These are phyloP conservation scores for Petroica traversi DNA, from an alignment of 2,113 vertebrate species.

Conservation along the genomic window DNA sequence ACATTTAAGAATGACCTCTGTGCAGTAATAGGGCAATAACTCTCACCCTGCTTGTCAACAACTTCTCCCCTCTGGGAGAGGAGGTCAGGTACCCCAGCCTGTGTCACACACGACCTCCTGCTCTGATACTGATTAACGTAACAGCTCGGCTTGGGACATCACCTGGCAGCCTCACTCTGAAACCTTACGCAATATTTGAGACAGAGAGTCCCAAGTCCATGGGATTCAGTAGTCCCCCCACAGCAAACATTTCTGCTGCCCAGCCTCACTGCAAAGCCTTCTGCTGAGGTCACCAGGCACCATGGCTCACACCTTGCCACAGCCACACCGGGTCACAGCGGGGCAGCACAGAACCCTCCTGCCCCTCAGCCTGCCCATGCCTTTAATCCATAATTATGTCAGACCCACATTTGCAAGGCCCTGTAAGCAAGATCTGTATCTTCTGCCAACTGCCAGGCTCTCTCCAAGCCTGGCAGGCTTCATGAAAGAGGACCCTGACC, in stretches of 20 bases:
- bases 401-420: background rate
- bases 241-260: constrained; percentile 6
- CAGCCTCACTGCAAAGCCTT: background rate
- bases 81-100: background rate
- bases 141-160: background rate
- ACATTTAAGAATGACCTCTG: background rate
- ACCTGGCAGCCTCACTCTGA: constrained; percentile 4
- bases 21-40: background rate
- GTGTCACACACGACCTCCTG: background rate
- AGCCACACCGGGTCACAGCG: background rate
- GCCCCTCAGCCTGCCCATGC: background rate
- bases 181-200: background rate
- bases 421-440: background rate
- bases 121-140: background rate
- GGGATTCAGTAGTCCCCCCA: background rate
- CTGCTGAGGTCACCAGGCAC: background rate
- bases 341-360: background rate
- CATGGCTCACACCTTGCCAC: fast-evolving
- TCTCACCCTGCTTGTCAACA: background rate
- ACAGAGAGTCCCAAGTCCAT: constrained; percentile 39
- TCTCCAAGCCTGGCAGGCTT: background rate
- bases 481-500: background rate
- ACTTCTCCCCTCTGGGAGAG: background rate
- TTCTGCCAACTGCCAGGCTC: background rate
- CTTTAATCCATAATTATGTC: background rate